Percentiles rank a stretch among this genome's conserved stretches.
phyloP scores from a whole-genome alignment of 2,888 invertebrate species.

The Cephonodes hylas region DNA sequence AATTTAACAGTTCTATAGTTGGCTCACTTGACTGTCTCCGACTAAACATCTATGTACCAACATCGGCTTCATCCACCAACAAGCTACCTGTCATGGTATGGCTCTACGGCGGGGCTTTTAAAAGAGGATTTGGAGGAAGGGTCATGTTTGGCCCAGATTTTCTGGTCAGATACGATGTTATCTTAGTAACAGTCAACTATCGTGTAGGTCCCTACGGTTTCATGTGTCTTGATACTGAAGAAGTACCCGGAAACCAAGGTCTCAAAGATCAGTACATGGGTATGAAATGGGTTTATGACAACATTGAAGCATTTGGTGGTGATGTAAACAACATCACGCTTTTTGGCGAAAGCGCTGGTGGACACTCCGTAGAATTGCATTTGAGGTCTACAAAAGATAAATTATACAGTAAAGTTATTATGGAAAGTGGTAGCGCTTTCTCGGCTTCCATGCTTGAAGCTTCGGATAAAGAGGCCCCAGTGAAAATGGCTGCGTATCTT shows the following conservation, averaged over 20 bases:
- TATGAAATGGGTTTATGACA: constrained; percentile 49
- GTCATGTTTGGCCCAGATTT: constrained; percentile 39
- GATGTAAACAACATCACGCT: constrained; percentile 47
- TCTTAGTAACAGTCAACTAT: constrained; percentile 47
- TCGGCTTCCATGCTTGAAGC: constrained; percentile 23
- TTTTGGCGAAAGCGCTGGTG: constrained; percentile 54
- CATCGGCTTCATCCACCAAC: constrained; percentile 30
- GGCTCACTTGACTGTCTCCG: constrained; percentile 39
- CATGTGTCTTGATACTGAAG: constrained; percentile 53
- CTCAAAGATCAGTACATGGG: constrained; percentile 54
- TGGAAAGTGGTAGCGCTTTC: constrained; percentile 42
- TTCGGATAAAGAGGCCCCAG: constrained; percentile 31
- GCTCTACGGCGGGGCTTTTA: constrained; percentile 54
- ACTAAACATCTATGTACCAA: constrained; percentile 70
- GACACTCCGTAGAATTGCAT: constrained; percentile 46
- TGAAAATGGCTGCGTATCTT: constrained; percentile 36
- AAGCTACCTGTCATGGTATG: constrained; percentile 50
- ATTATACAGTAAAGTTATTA: constrained; percentile 40
- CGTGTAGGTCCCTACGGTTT: constrained; percentile 57
- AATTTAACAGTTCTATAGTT: constrained; percentile 26
- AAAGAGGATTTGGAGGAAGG: constrained; percentile 34
- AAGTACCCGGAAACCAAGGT: constrained; percentile 58
- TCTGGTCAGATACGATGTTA: constrained; percentile 43
- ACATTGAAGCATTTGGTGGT: constrained; percentile 55
- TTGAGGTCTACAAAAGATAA: constrained; percentile 35